Base-by-base conservation (phyloP, 2,888 invertebrate species). In the Pristionchus fissidentatus region DNA sequence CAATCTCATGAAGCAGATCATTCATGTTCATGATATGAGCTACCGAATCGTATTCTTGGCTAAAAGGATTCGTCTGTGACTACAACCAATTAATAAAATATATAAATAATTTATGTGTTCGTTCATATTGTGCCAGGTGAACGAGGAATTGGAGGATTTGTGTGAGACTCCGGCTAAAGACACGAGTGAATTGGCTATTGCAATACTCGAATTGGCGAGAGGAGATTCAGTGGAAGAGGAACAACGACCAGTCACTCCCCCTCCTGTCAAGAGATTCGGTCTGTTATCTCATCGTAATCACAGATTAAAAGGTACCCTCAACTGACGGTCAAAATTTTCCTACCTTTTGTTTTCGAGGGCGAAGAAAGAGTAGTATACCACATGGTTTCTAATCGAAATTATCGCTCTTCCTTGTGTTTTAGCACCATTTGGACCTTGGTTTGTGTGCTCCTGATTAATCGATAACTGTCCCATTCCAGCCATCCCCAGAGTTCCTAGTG, bases 141-240 rank as follows among this genome's bases (percentile, higher is more conserved):
- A 55, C 26, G 26, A 15, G 22, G 55, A 79, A 41, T 41, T 79
- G 3, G 79, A 79, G 10, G 57, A 79, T 26, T n/a, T 79, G 3
- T 38, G 35, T 7, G 38, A 57, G 29, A 79, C 35, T 57, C 79
- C 79, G 38, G 35, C 79, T 10, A 35, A 57, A 79, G 79, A 79
- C 22, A 79, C 43, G 22, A 10, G 29, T 15, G 79, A 79, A 79
- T 46, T 79, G 38, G 79, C 79, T 1, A 79, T 79, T 38, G 79
- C 79, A n/a, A 79, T 79, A n/a, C 26, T 79, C 5, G 79, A 79
- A 57, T 38, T 79, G 13, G 55, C 79, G 26, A 55, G 79, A 38
- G 57, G 79, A 38, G n/a, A 1, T 38, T 13, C 55, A 38, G 8
- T 15, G 10, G 19, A 1, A n/a, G 38, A 57, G n/a, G 57, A 57